phyloP scores from a whole-genome alignment of 2,797 vertebrate species.

The Artibeus lituratus region DNA sequence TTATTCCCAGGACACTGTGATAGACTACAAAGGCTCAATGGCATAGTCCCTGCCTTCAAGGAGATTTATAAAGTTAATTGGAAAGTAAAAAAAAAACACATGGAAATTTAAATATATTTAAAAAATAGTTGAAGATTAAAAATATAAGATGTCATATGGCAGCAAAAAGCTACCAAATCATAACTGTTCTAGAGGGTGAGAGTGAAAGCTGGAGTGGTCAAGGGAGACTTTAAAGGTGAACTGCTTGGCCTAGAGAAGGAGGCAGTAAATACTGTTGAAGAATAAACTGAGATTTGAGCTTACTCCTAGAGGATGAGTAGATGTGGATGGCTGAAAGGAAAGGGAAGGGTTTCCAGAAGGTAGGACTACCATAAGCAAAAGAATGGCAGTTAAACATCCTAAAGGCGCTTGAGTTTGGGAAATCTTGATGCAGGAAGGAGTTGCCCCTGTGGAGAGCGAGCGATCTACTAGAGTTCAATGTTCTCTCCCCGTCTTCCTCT shows the following conservation, averaged over 20 bases:
- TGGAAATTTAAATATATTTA: conserved; percentile 13
- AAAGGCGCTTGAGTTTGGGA: neutral
- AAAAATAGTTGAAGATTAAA: conserved; percentile 37
- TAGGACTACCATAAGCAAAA: neutral
- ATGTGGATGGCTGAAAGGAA: neutral
- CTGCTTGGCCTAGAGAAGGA: neutral
- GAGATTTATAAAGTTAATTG: neutral
- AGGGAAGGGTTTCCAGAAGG: neutral
- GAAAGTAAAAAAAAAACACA: neutral
- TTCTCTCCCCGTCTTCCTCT: neutral
- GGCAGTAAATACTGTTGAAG: neutral
- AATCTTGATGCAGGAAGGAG: neutral
- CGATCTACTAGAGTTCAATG: neutral
- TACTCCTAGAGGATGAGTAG: neutral
- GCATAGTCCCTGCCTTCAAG: neutral
- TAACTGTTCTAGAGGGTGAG: neutral
- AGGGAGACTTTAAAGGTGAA: neutral
- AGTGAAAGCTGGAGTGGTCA: neutral
- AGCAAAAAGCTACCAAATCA: neutral
- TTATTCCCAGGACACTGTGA: neutral
- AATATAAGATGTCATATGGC: neutral
- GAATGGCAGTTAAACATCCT: neutral
- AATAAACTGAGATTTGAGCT: neutral
- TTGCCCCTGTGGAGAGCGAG: neutral
- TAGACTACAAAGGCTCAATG: neutral